Evolutionary conservation across 2,888 invertebrate genomes (phyloP), one percentile per base, ranked within the genome.

Genomic region (Drepana falcataria): DNA sequence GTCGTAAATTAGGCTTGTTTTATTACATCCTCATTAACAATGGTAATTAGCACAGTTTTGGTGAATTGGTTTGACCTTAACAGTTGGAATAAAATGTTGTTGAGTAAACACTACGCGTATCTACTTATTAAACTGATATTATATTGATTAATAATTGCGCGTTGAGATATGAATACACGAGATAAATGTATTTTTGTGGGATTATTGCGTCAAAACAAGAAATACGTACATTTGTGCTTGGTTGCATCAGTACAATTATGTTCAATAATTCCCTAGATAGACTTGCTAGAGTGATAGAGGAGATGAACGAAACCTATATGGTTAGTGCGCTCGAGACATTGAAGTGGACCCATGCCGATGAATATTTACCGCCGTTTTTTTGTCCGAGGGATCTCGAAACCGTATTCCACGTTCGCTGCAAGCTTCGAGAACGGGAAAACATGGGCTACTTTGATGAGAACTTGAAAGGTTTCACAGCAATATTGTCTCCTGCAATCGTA

Each of bases 381-480:
- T 65, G 52, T 54, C 84, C 83, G 35, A 73, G 58, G 66, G 81
- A 83, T 72, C 68, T 82, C 54, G 81, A 83, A 48, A 66, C 54
- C 35, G 63, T 69, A 35, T 78, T 73, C 56, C 58, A 68, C 58
- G 69, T 77, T 47, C 72, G 69, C 55, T 84, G 85, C 78, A 72
- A 70, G 62, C 61, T 70, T 52, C 68, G 65, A 52, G 74, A 69
- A 48, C 58, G 55, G 59, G 68, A 71, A 54, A 82, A 80, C 69
- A 75, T 62, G 65, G 68, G 79, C 61, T 73, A 59, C 69, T 88
- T 85, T 82, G 83, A 90, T 88, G 89, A 88, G 77, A 88, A 88
- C 79, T 87, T 87, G 59, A 80, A 82, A 89, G 90, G 91, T 90
- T 90, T 89, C 90, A 66, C 59, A 68, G 69, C 70, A 85, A 85